Conservation (phyloP, 2,113 vertebrate species). For the Micronycteris hirsuta region DNA sequence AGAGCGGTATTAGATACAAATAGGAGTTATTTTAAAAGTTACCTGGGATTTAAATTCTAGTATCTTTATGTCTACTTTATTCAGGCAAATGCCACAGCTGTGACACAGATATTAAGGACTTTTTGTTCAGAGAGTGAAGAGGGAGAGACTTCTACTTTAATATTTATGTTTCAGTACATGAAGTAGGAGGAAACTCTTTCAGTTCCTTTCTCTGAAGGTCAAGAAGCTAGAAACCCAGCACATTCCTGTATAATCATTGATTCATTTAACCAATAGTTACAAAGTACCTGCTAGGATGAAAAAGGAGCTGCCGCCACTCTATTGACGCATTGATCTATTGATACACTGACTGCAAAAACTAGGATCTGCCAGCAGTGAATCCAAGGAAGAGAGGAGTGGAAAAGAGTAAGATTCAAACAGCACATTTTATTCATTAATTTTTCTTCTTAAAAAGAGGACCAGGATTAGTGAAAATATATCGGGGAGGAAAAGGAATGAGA, state of each 20-base stretch:
- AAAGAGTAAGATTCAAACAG: background rate
- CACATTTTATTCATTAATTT: background rate
- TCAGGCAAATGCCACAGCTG: background rate
- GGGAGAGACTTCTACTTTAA: background rate
- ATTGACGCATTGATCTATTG: too few relatives aligned
- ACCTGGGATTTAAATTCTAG: background rate
- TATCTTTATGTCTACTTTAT: background rate
- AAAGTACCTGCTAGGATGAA: background rate
- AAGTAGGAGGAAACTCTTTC: background rate
- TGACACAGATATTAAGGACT: background rate
- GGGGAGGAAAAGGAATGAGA: background rate
- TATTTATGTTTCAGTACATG: background rate
- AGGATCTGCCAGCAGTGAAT: background rate
- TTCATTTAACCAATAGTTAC: constrained; percentile 13
- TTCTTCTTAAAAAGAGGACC: background rate
- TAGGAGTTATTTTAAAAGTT: background rate
- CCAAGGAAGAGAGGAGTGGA: background rate
- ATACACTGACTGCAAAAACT: background rate
- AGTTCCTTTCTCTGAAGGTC: background rate
- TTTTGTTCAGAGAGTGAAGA: background rate
- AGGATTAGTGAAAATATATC: background rate
- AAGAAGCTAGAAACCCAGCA: constrained; percentile 4
- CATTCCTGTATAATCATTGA: background rate
- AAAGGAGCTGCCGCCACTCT: background rate
- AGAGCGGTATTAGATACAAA: background rate